These are phyloP conservation scores for Noctua pronuba DNA, from an alignment of 2,888 invertebrate species.

Conservation along the genomic window DNA sequence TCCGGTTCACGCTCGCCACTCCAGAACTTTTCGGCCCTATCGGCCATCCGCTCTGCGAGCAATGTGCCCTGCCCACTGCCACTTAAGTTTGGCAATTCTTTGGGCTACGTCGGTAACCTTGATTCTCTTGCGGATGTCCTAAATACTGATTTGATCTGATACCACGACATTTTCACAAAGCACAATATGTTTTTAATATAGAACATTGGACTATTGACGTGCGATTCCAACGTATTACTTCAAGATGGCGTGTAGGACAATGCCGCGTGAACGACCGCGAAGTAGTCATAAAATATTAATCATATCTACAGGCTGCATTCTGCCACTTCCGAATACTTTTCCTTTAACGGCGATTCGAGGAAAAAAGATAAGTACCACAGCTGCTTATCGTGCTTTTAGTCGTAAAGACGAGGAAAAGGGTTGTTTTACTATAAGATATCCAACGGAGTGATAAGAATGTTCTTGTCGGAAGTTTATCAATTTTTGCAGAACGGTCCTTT, in stretches of 20 bases:
- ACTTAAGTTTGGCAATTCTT: too few relatives aligned
- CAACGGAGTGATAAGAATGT: conserved; percentile 35
- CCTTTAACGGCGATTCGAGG: conserved; percentile 20
- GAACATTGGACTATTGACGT: background rate
- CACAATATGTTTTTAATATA: background rate
- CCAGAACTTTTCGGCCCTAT: too few relatives aligned
- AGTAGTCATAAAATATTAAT: background rate
- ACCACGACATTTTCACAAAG: background rate
- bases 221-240: background rate
- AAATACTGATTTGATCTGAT: background rate
- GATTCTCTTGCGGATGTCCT: too few relatives aligned
- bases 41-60: too few relatives aligned
- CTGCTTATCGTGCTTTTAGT: conserved; percentile 36
- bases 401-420: conserved; percentile 46
- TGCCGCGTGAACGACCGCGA: background rate
- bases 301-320: too few relatives aligned
- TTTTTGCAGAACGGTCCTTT: conserved; percentile 1
- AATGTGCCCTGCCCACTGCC: too few relatives aligned
- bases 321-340: conserved; percentile 9
- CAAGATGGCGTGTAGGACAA: background rate
- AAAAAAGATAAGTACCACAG: conserved; percentile 31
- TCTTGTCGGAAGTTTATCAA: conserved; percentile 38
- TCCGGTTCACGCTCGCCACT: too few relatives aligned
- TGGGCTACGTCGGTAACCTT: too few relatives aligned
- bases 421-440: conserved; percentile 36